These are phyloP conservation scores for Mustela lutreola DNA, from an alignment of 2,113 vertebrate species.

Conservation along the genomic window DNA sequence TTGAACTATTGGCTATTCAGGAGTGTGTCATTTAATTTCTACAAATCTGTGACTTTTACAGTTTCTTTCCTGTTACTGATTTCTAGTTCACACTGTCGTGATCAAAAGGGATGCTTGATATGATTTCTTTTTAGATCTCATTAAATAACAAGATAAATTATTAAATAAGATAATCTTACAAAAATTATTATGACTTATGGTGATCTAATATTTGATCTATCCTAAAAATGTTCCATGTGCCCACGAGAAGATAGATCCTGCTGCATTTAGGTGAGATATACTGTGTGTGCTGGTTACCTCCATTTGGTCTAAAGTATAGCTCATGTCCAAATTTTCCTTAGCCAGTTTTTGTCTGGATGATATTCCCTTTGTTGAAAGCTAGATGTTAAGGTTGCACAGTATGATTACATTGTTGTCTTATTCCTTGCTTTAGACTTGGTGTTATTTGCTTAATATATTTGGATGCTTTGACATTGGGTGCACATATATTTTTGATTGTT, in stretches of 20 bases:
- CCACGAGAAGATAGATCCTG: rapidly evolving
- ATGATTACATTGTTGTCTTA: not conserved
- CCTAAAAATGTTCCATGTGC: too few relatives aligned
- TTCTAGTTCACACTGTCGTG: not conserved
- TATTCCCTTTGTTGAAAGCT: not conserved
- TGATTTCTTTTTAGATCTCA: not conserved
- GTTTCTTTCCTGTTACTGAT: not conserved
- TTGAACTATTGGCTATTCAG: not conserved
- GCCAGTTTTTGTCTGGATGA: not conserved
- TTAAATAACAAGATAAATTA: not conserved
- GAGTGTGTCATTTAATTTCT: not conserved
- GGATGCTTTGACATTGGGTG: not conserved
- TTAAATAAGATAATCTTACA: not conserved
- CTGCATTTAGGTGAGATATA: too few relatives aligned
- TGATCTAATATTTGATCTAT: not conserved
- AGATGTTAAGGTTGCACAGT: not conserved
- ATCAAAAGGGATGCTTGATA: not conserved
- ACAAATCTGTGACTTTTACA: not conserved
- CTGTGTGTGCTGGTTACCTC: not conserved
- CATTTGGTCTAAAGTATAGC: not conserved
- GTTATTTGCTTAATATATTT: not conserved
- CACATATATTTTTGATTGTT: too few relatives aligned
- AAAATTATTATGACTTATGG: not conserved
- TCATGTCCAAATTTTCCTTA: not conserved
- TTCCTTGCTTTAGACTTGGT: not conserved